phyloP scores from a whole-genome alignment of 2,888 invertebrate species.

The Muscina levida region DNA sequence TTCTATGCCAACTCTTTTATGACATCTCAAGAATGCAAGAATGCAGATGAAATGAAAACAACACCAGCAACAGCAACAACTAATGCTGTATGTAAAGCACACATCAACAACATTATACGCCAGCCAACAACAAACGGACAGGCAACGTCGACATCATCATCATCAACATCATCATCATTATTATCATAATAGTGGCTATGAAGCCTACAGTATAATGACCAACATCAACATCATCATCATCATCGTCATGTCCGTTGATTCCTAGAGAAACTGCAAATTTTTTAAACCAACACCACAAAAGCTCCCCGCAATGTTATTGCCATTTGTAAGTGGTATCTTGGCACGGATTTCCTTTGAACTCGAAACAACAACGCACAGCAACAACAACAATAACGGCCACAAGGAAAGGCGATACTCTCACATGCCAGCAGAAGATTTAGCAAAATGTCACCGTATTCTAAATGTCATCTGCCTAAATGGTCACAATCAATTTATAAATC shows the following conservation, averaged over 20 bases:
- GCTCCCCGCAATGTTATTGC: neutral
- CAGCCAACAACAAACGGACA: neutral
- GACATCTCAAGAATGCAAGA: slow-evolving; percentile 64
- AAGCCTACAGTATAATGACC: too few relatives aligned
- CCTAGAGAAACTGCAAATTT: slow-evolving; percentile 25
- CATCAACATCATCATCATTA: neutral
- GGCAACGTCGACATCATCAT: neutral
- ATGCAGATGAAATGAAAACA: slow-evolving; percentile 31
- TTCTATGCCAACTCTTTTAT: slow-evolving; percentile 63
- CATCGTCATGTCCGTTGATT: too few relatives aligned
- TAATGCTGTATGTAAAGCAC: neutral
- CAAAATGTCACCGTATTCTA: too few relatives aligned
- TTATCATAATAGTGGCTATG: too few relatives aligned
- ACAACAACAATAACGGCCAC: too few relatives aligned
- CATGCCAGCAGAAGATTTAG: too few relatives aligned
- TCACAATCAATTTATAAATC: too few relatives aligned
- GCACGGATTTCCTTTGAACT: slow-evolving; percentile 5
- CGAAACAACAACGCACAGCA: too few relatives aligned
- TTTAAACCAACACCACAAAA: slow-evolving; percentile 20
- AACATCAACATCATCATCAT: neutral
- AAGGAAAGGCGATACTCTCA: too few relatives aligned
- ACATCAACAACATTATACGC: neutral
- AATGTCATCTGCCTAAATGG: neutral
- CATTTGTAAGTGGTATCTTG: neutral
- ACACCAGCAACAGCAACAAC: slow-evolving; percentile 12